Evolutionary conservation across 2,888 invertebrate species (phyloP).

Genomic region (Cabera pusaria): DNA sequence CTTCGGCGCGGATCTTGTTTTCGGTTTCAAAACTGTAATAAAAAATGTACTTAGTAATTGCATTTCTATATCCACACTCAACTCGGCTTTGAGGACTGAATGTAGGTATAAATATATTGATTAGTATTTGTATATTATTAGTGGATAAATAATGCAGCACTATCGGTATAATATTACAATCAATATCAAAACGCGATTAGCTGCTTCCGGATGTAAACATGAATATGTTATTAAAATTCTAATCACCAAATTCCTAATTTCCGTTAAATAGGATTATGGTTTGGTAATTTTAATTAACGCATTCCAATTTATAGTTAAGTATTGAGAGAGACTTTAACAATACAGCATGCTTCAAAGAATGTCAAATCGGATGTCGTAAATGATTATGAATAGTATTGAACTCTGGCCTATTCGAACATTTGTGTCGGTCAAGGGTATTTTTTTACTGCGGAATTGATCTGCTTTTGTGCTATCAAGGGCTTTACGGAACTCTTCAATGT

Average conservation of each 20-base stretch:
- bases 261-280: constrained; percentile 14
- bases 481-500: constrained; percentile 23
- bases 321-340: constrained; percentile 20
- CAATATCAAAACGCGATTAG: constrained; percentile 19
- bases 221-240: constrained; percentile 14
- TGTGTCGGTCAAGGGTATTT: constrained; percentile 58
- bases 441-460: constrained; percentile 42
- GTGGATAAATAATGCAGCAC: constrained; percentile 12
- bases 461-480: constrained; percentile 42
- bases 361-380: constrained; percentile 50
- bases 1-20: constrained; percentile 80
- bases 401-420: constrained; percentile 49
- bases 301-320: constrained; percentile 8
- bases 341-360: constrained; percentile 33
- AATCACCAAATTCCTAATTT: constrained; percentile 9
- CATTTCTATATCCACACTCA: no score
- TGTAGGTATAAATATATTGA: constrained; percentile 1
- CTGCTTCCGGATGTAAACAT: constrained; percentile 15
- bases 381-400: constrained; percentile 63
- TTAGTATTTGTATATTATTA: constrained; percentile 8
- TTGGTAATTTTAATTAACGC: constrained; percentile 19
- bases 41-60: no score
- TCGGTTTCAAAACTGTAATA: constrained; percentile 76
- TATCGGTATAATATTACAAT: constrained; percentile 15
- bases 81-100: constrained; percentile 4